Conservation (phyloP, 1,140 invertebrate genomes). For the Drosophila pruinosa region DNA sequence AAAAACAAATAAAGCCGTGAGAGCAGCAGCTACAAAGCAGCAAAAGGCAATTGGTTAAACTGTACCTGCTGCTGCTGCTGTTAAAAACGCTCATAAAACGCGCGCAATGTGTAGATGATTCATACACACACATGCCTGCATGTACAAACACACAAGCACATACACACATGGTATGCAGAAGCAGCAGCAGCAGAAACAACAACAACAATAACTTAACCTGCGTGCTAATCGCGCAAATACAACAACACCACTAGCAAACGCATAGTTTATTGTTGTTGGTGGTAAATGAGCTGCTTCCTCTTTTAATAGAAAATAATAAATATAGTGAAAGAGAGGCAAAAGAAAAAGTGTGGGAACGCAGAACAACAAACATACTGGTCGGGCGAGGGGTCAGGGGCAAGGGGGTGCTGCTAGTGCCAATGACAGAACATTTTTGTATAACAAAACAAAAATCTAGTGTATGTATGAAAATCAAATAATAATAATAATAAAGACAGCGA, state of each 20-base stretch:
- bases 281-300: constrained; percentile 71
- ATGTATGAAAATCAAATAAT: neutral
- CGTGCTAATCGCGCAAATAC: constrained; percentile 42
- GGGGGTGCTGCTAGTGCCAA: neutral
- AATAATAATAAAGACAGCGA: neutral
- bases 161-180: constrained; percentile 9
- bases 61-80: constrained; percentile 36
- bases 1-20: neutral
- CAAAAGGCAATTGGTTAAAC: constrained; percentile 34
- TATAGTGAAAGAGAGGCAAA: constrained; percentile 6
- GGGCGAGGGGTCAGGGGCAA: too few relatives aligned
- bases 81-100: constrained; percentile 55
- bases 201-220: constrained; percentile 33
- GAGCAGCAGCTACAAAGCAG: neutral
- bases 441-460: neutral
- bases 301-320: constrained; percentile 48
- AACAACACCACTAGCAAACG: constrained; percentile 15
- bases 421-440: constrained; percentile 12
- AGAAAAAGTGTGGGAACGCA: constrained; percentile 3
- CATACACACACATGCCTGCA: constrained; percentile 39
- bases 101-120: constrained; percentile 49
- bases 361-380: neutral
- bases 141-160: constrained; percentile 25
- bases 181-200: too few relatives aligned
- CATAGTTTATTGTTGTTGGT: constrained; percentile 35